phyloP scores from a whole-genome alignment of 2,113 vertebrate species.

The Clarias macrocephalus region DNA sequence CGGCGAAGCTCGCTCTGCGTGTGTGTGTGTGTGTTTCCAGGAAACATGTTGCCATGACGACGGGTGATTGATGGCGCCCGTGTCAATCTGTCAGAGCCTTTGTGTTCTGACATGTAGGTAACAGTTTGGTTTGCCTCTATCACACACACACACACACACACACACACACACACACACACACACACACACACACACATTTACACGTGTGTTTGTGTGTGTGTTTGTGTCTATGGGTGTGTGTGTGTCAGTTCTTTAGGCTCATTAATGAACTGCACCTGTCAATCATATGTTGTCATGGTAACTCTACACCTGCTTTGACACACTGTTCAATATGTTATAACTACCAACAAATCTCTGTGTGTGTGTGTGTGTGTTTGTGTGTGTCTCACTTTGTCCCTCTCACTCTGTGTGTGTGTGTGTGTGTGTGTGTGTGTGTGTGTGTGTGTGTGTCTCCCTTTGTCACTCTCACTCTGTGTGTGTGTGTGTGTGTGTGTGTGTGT shows the following conservation, averaged over 20 bases:
- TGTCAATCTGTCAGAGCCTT: constrained; percentile 6
- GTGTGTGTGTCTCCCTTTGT: neutral
- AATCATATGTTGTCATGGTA: neutral
- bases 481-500: no score
- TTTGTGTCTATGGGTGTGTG: neutral
- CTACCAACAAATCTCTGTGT: neutral
- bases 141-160: neutral
- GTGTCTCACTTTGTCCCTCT: neutral
- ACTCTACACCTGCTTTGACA: constrained; percentile 2
- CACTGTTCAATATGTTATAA: neutral
- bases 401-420: neutral
- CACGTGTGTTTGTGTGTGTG: neutral
- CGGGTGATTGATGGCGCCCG: constrained; percentile 16
- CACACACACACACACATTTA: neutral
- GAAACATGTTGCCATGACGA: constrained; percentile 36
- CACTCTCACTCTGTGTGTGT: neutral
- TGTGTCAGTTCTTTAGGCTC: neutral
- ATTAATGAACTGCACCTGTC: neutral
- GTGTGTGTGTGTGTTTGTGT: no score
- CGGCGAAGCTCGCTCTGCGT: constrained; percentile 26
- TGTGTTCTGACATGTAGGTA: neutral
- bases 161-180: neutral
- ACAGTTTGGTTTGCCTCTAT: neutral
- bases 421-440: no score
- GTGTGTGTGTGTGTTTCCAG: constrained; percentile 7